These are phyloP conservation scores for Entomyzon cyanotis DNA, from an alignment of 2,113 vertebrate genomes.

Conservation along the genomic window DNA sequence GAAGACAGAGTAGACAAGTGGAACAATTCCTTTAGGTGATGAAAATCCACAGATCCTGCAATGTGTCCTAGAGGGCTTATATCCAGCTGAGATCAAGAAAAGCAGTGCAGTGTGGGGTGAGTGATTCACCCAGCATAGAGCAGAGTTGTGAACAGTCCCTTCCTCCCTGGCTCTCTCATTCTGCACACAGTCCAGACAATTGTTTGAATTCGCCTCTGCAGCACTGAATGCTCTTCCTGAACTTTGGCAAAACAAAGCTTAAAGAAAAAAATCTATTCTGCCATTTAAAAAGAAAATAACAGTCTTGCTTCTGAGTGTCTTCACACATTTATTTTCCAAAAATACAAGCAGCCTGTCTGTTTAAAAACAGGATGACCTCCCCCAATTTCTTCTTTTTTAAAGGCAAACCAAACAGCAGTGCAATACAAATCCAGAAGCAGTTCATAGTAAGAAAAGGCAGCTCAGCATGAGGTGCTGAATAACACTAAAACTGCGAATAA, in stretches of 20 bases:
- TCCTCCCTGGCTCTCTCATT: background rate
- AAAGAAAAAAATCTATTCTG: background rate
- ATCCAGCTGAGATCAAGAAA: background rate
- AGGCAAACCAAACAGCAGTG: background rate
- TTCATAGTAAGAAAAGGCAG: background rate
- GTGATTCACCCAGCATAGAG: background rate
- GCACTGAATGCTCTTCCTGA: background rate
- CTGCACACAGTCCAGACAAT: background rate
- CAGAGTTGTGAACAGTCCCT: background rate
- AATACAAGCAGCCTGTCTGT: background rate
- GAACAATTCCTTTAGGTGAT: background rate
- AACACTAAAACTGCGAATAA: background rate
- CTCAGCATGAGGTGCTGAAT: background rate
- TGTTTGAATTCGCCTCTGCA: background rate
- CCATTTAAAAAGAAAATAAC: background rate
- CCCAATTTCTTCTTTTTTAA: background rate
- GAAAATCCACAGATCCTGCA: background rate
- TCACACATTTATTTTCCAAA: background rate
- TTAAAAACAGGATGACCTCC: background rate
- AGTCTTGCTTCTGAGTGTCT: background rate
- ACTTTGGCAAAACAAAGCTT: background rate
- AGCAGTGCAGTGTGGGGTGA: background rate
- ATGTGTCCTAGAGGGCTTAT: background rate
- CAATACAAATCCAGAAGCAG: background rate
- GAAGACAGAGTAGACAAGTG: background rate